Evolutionary conservation across 2,797 vertebrate genomes (phyloP), one percentile per base, ranked within the genome.

Genomic region (Myotis daubentonii): DNA sequence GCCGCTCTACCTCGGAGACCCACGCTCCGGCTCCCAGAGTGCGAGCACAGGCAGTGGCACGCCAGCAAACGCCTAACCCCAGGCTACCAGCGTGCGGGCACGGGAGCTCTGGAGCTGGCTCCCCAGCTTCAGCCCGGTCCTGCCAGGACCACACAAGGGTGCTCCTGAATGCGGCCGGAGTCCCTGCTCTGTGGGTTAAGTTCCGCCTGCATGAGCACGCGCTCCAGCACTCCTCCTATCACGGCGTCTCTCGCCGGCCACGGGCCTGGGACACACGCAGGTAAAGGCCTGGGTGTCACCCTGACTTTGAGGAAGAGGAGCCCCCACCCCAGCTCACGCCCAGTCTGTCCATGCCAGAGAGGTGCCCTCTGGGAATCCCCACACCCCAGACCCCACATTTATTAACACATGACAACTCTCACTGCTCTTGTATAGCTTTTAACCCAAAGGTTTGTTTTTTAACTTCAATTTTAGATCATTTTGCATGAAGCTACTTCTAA

Each of bases 401-500:
- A 11, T 2, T 13, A 41, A 60, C 23, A 23, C 25, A 53, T 38
- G 10, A 80, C 7, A 33, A 25, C 33, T n/a, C 74, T 62, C 36
- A 41, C 3, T 23, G 68, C 7, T 68, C 60, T 49, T 68, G 57
- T 38, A 82, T 10, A 85, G 79, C 28, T 62, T 78, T 33, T 36
- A 65, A 41, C 65, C 68, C 36, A n/a, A 71, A 62, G 38, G 6
- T 15, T 30, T 44, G 6, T 60, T 44, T 13, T 17, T 38, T 57
- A 10, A 16, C 19, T 72, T 92, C 28, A 65, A 57, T 30, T 49
- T 84, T 49, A 70, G 28, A 49, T 60, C 30, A 20, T 72, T 80
- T 84, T 66, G 28, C 66, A 49, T 57, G 17, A 92, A 88, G 15
- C 25, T 60, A 65, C n/a, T 84, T 85, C 47, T 89, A 87, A 89